Evolutionary conservation across 2,113 vertebrate genomes (phyloP).

Genomic region (Myotis lucifugus): DNA sequence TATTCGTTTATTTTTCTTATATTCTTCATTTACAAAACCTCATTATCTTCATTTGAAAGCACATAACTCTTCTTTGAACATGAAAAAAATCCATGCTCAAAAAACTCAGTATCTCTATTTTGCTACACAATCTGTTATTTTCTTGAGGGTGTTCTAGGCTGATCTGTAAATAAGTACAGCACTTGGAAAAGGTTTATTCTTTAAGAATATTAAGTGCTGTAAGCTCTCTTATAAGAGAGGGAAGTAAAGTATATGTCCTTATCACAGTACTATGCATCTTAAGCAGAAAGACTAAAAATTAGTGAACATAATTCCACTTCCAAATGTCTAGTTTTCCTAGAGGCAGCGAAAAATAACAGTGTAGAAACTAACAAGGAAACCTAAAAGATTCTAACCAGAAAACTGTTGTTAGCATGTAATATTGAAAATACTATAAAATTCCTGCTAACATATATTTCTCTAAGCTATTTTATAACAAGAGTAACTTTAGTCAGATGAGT

Average conservation of each 20-base stretch:
- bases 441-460: conserved; percentile 25
- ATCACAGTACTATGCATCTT: background rate
- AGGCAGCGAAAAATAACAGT: accelerated
- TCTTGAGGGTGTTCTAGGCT: background rate
- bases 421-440: conserved; percentile 37
- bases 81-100: background rate
- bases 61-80: background rate
- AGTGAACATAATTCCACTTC: background rate
- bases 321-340: background rate
- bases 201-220: background rate
- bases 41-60: conserved; percentile 24
- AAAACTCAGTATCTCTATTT: background rate
- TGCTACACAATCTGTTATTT: background rate
- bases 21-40: background rate
- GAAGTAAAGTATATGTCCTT: background rate
- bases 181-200: background rate
- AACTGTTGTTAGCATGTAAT: background rate
- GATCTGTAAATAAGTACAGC: background rate
- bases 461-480: conserved; percentile 24
- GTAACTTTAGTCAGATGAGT: background rate
- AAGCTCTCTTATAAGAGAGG: background rate
- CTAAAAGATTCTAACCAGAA: background rate
- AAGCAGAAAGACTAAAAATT: conserved; percentile 5
- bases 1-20: background rate
- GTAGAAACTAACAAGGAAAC: background rate